Conservation (phyloP, 2,888 invertebrate species). For the Drosophila helvetica region DNA sequence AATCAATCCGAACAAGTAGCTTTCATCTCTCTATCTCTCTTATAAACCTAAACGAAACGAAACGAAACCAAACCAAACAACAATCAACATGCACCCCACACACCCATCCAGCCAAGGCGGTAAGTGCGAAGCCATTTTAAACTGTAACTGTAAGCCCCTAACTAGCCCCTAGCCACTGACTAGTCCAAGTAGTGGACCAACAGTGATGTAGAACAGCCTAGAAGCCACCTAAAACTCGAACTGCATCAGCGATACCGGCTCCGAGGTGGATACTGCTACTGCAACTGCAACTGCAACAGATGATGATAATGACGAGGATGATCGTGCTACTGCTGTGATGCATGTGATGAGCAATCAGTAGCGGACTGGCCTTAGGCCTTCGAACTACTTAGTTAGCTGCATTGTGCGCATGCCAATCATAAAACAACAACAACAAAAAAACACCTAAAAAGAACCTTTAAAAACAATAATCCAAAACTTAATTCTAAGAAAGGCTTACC, state of each 20-base stretch:
- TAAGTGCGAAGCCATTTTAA: slow-evolving; percentile 70
- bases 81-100: slow-evolving; percentile 66
- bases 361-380: slow-evolving; percentile 51
- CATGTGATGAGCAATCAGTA: slow-evolving; percentile 44
- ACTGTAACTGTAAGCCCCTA: slow-evolving; percentile 29
- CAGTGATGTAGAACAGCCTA: slow-evolving; percentile 48
- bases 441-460: slow-evolving; percentile 13
- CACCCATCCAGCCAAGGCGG: slow-evolving; percentile 67
- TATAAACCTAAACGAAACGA: slow-evolving; percentile 29
- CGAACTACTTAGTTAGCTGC: slow-evolving; percentile 57
- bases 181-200: slow-evolving; percentile 57
- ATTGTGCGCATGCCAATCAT: slow-evolving; percentile 66
- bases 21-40: slow-evolving; percentile 36
- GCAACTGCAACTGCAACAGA: background rate
- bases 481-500: slow-evolving; percentile 1
- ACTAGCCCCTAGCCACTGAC: slow-evolving; percentile 44
- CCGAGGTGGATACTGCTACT: too few relatives aligned
- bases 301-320: slow-evolving; percentile 20
- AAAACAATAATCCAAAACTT: slow-evolving; percentile 23
- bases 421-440: slow-evolving; percentile 31
- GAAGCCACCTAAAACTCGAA: too few relatives aligned
- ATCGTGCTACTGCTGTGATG: slow-evolving; percentile 55
- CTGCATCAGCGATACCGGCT: too few relatives aligned
- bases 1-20: slow-evolving; percentile 7
- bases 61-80: slow-evolving; percentile 49